Base-by-base conservation (phyloP, 2,888 invertebrate genomes). In the Philhelius pedissequus region DNA sequence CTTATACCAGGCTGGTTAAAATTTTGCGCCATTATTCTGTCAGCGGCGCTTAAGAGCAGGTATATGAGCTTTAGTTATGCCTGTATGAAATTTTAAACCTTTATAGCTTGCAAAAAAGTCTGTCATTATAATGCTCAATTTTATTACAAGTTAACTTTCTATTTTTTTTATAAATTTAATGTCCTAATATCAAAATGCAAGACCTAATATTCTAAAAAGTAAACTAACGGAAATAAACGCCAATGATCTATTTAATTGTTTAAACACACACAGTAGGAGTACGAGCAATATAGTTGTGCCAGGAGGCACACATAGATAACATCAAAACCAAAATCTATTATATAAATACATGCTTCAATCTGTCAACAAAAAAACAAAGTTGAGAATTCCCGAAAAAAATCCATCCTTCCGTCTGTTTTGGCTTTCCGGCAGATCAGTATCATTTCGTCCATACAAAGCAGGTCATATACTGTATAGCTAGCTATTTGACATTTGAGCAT, bases 381-480 rank as follows among this genome's bases (percentile, higher is more conserved):
- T 27, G 5, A 11, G 18, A 30, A 18, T 1, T 27, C 18, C 11
- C 56, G 15, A 38, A 40, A 40, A 50, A 27, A 50, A 56, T 73
- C 62, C 50, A 52, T 80, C 54, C 74, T 69, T 68, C 73, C 74
- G 62, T 56, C 38, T 75, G 69, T 52, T 69, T 68, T 69, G 30
- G 32, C 27, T 66, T 71, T 64, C 71, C 81, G 64, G 30, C 38
- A 52, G 66, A 77, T 82, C 77, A 77, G 64, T 77, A 68, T 66
- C 66, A 60, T 68, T 68, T 25, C 43, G 43, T 38, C 3, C 20
- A 27, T 18, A 58, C n/a, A 18, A n/a, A 25, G 20, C 27, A 27
- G 22, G n/a, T n/a, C 18, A 58, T 6, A 35, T 7, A 27, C n/a
- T n/a, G n/a, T n/a, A n/a, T n/a, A n/a, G n/a, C n/a, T 30, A 18